Conservation (phyloP, 2,888 invertebrate species). For the Stenolophus ochropezus region DNA sequence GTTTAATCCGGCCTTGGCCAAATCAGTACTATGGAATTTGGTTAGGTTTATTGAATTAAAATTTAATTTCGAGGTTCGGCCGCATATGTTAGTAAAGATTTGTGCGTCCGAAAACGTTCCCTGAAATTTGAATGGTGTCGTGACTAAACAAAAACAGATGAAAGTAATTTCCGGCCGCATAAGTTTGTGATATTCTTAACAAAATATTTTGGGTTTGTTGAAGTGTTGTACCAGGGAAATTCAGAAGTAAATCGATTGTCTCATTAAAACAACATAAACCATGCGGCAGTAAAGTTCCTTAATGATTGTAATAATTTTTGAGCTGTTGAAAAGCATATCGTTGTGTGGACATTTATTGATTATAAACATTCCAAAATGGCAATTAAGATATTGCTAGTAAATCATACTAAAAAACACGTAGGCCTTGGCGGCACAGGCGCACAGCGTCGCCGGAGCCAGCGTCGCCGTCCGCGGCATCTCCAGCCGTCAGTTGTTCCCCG, state of each 20-base stretch:
- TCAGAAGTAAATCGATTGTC: conserved; percentile 40
- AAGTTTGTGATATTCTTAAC: conserved; percentile 28
- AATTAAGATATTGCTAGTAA: conserved; percentile 65
- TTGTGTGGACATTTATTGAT: conserved; percentile 51
- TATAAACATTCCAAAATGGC: conserved; percentile 62
- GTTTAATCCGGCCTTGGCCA: no score
- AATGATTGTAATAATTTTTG: conserved; percentile 45
- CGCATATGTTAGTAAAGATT: background rate
- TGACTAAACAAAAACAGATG: background rate
- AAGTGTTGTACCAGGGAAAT: conserved; percentile 6
- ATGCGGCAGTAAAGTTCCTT: conserved; percentile 16
- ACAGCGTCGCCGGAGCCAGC: conserved; percentile 2
- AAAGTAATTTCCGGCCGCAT: conserved; percentile 36
- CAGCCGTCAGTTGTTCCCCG: conserved; percentile 44
- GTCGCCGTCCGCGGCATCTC: conserved; percentile 7
- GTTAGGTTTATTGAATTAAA: background rate
- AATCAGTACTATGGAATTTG: background rate
- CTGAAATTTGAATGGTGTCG: conserved; percentile 3
- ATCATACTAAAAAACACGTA: conserved; percentile 61
- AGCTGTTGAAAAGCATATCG: conserved; percentile 43
- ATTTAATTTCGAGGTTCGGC: background rate
- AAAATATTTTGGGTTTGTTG: conserved; percentile 11
- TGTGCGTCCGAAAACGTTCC: background rate
- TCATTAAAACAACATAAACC: conserved; percentile 47
- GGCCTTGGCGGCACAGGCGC: conserved; percentile 50